Conservation (phyloP, 2,113 vertebrate species). For the Hemiprocne comata region DNA sequence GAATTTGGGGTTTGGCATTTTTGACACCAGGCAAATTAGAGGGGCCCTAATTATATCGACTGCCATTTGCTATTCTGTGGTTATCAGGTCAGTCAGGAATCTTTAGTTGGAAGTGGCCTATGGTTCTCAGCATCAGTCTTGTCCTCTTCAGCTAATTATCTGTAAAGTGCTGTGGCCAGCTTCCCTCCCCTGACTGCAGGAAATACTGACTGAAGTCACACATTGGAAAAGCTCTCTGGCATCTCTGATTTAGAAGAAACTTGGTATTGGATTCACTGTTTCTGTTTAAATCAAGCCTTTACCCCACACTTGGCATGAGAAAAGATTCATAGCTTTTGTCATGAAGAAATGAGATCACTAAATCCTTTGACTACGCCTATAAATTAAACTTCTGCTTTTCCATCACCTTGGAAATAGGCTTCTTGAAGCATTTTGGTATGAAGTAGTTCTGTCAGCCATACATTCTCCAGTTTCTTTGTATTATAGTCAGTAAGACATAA, state of each 20-base stretch:
- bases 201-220: neutral
- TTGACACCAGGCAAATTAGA: slow-evolving; percentile 35
- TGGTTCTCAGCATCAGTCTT: neutral
- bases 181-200: neutral
- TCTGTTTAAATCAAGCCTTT: neutral
- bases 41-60: neutral
- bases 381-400: neutral
- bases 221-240: neutral
- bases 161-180: neutral
- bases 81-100: slow-evolving; percentile 11
- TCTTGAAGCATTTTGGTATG: neutral
- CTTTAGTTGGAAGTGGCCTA: neutral
- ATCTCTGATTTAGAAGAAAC: neutral
- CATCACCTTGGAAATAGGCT: neutral
- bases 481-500: neutral
- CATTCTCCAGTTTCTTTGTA: neutral
- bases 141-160: neutral
- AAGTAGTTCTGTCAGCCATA: neutral
- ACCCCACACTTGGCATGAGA: neutral
- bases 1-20: slow-evolving; percentile 69
- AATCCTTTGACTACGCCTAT: neutral
- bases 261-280: neutral
- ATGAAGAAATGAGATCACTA: neutral
- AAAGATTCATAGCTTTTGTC: neutral
- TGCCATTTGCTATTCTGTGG: slow-evolving; percentile 29